Evolutionary conservation across 2,888 invertebrate genomes (phyloP).

Genomic region (Agapostemon virescens): DNA sequence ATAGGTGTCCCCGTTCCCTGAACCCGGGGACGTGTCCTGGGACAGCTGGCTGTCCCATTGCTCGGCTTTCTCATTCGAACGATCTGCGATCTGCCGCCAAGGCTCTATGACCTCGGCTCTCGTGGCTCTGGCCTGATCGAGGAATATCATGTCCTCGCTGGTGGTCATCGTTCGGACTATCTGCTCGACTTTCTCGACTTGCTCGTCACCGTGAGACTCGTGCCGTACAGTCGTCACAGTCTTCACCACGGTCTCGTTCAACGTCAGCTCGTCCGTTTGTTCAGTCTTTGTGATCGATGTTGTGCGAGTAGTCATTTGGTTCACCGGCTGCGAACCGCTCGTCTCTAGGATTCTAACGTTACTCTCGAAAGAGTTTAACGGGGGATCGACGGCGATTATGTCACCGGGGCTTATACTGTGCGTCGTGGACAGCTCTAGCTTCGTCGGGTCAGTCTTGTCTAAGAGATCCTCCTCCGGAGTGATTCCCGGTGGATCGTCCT

Average conservation of each 20-base stretch:
- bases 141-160: slow-evolving; percentile 22
- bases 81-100: slow-evolving; percentile 48
- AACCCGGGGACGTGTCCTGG: slow-evolving; percentile 77
- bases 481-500: background rate
- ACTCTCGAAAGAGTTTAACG: slow-evolving; percentile 36
- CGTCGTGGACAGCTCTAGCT: slow-evolving; percentile 13
- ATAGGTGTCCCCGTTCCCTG: slow-evolving; percentile 75
- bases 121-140: slow-evolving; percentile 38
- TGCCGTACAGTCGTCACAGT: slow-evolving; percentile 65
- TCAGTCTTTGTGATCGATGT: slow-evolving; percentile 38
- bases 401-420: slow-evolving; percentile 20
- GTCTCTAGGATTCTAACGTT: background rate
- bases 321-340: slow-evolving; percentile 2
- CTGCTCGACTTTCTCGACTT: slow-evolving; percentile 51
- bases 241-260: slow-evolving; percentile 49
- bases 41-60: slow-evolving; percentile 77
- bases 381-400: slow-evolving; percentile 27
- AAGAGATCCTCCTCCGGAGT: background rate
- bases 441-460: slow-evolving; percentile 17
- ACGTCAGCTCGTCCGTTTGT: slow-evolving; percentile 14
- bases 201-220: slow-evolving; percentile 47
- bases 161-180: slow-evolving; percentile 42
- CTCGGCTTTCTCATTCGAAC: slow-evolving; percentile 52
- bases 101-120: slow-evolving; percentile 50
- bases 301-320: background rate